Conservation (phyloP, 2,888 invertebrate genomes). For the Steinernema hermaphroditum region DNA sequence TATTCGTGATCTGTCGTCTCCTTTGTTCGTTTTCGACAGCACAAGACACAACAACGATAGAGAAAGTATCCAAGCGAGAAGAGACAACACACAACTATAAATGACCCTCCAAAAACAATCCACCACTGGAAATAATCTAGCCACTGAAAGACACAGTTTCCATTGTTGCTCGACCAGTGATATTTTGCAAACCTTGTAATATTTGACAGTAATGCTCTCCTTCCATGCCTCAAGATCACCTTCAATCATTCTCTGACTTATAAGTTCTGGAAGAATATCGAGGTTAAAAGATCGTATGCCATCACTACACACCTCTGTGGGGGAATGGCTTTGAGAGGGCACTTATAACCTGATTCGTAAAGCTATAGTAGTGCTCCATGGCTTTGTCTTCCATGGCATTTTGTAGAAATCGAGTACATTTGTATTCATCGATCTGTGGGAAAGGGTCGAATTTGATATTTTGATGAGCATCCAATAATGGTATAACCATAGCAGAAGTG, state of each 20-base stretch:
- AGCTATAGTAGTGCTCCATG: constrained; percentile 56
- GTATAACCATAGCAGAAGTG: no score
- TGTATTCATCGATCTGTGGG: constrained; percentile 54
- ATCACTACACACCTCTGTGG: constrained; percentile 51
- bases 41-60: constrained; percentile 58
- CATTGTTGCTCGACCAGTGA: constrained; percentile 43
- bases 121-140: constrained; percentile 59
- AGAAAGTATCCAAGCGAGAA: constrained; percentile 60
- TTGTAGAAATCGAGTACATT: constrained; percentile 56
- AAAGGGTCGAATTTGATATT: constrained; percentile 53
- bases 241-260: constrained; percentile 48
- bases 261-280: constrained; percentile 43
- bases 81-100: constrained; percentile 50
- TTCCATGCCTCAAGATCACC: constrained; percentile 52
- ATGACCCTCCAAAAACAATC: constrained; percentile 47
- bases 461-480: background rate
- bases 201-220: constrained; percentile 48
- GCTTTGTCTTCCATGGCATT: constrained; percentile 53
- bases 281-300: background rate
- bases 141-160: constrained; percentile 56
- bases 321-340: constrained; percentile 57
- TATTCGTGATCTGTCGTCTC: constrained; percentile 54
- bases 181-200: constrained; percentile 43
- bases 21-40: constrained; percentile 46
- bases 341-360: constrained; percentile 56